Evolutionary conservation across 1,140 invertebrate genomes (phyloP), one percentile per base, ranked within the genome.

Genomic region (Ooceraea biroi): DNA sequence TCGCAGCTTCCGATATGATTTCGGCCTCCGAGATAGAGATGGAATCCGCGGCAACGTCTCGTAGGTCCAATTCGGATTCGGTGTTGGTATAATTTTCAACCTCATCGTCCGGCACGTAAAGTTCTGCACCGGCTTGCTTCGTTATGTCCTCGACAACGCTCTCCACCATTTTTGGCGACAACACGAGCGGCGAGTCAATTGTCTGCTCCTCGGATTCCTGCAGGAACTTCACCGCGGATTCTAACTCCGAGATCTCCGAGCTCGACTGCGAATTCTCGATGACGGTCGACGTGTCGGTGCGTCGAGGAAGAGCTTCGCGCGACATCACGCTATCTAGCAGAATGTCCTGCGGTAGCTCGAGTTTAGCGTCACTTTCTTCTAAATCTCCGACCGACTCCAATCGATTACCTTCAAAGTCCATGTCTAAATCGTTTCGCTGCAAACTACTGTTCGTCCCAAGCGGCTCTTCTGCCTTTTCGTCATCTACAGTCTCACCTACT

Each of bases 11-110:
- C 17, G 92, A 92, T 57, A 94, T 94, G 3, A 94, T 94, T 86
- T 94, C 93, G 25, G 93, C 93, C 86, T 94, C 94, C 0, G 93
- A 94, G 82, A 94, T 94, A 0, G 92, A 91, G 50, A 94, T 94
- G 17, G 93, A 88, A 90, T 93, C 91, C 0, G 90, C 66, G 17
- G 71, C 76, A 7, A 83, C 80, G n/a, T 86, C 80, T 48, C 90
- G 84, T 10, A 92, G 44, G 69, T 93, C 90, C 19, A 92, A 65
- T 46, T 92, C 91, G 19, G 86, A 85, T 36, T 89, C 36, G 19
- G 90, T 85, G 25, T 89, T 86, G 74, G 82, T 87, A 50, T 36
- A 87, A 69, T 68, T 86, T 7, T 91, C 89, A 14, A 90, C 89
- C 19, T 89, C 88, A 22, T 91, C 92, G 0, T 36, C 36, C 7